Base-by-base conservation (phyloP, 2,888 invertebrate species). In the Linyphia triangularis region DNA sequence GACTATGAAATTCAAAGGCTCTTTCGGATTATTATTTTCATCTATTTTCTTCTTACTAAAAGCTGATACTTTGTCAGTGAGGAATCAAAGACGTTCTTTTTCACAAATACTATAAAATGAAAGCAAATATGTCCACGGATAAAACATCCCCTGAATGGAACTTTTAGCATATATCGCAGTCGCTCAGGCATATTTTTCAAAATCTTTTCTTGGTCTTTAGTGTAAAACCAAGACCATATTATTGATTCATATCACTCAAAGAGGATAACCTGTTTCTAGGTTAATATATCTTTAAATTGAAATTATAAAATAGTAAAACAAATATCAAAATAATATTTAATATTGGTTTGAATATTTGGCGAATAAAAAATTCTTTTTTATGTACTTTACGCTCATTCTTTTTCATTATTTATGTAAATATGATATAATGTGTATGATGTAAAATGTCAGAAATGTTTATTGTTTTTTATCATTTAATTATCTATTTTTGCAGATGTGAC, bases 1-100 rank as follows among this genome's bases (percentile, higher is more conserved):
- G 67, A n/a, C 19, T 33, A 67, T 67, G 61, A 61, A 77, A 30
- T 77, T 77, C 75, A 77, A 37, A 57, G 61, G 37, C n/a, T 51
- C 28, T 51, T 61, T n/a, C 9, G 28, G 75, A 61, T 61, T 77
- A 24, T 61, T 33, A 67, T 37, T 73, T 1, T 57, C 22, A 19
- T n/a, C 57, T 33, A 13, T 28, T 28, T 57, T 9, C 33, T 22
- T 61, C 24, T n/a, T 77, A n/a, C n/a, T 51, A n/a, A 51, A 51
- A 51, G 51, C 51, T 51, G 16, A 51, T 1, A 51, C 5, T 51
- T 51, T 51, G 5, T 16, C n/a, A 33, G 33, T 9, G 9, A 5
- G 16, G 51, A 51, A 51, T n/a, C 13, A 51, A n/a, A 51, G 51
- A n/a, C 16, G 5, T 51, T n/a, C n/a, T 51, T 51, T 51, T 13